Evolutionary conservation across 2,797 vertebrate species (phyloP).

Genomic region (Scarus forsteni): DNA sequence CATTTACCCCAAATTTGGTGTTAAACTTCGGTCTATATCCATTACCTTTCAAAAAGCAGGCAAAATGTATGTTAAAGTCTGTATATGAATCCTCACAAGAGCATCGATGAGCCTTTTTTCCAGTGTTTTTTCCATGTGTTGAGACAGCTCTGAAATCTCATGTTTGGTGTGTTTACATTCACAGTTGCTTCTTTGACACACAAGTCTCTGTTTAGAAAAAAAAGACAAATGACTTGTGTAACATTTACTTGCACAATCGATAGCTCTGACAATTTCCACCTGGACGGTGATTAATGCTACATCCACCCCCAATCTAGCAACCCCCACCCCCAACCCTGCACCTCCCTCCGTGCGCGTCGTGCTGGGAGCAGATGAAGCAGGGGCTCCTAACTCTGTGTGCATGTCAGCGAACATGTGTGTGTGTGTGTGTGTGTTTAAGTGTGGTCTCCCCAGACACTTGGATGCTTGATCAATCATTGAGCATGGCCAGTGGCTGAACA

Average conservation of each 20-base stretch:
- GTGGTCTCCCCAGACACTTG: constrained; percentile 44
- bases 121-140: neutral
- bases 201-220: constrained; percentile 82
- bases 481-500: constrained; percentile 49
- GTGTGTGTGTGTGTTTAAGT: constrained; percentile 18
- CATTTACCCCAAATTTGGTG: no score
- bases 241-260: constrained; percentile 96
- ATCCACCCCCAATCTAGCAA: constrained; percentile 78
- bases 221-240: constrained; percentile 94
- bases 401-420: constrained; percentile 16
- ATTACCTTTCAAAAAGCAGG: no score
- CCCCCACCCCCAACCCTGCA: constrained; percentile 65
- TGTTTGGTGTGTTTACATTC: constrained; percentile 59
- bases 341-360: constrained; percentile 82
- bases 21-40: no score
- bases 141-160: constrained; percentile 25
- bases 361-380: constrained; percentile 81
- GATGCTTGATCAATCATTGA: constrained; percentile 51
- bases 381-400: constrained; percentile 43
- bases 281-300: constrained; percentile 93
- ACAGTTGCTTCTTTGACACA: constrained; percentile 71
- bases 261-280: constrained; percentile 94
- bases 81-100: no score
- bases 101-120: no score
- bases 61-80: no score